Conservation (phyloP, 2,797 vertebrate species). For the Mionectes olivaceus region DNA sequence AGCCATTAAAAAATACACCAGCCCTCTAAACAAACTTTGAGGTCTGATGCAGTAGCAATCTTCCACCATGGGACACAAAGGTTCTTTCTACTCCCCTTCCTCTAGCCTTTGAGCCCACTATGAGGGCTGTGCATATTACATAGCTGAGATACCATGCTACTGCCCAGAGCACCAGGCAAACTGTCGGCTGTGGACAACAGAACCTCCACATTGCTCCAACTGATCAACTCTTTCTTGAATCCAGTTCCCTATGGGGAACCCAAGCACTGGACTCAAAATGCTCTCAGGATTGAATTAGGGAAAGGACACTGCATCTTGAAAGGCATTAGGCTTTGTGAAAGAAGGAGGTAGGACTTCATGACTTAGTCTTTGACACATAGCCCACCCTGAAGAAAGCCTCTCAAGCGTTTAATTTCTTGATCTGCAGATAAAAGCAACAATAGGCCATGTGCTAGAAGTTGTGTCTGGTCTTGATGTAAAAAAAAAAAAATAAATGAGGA, state of each 20-base stretch:
- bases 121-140: neutral
- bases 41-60: neutral
- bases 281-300: neutral
- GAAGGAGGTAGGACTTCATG: neutral
- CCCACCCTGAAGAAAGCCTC: neutral
- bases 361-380: neutral
- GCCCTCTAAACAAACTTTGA: neutral
- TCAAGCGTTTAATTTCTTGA: neutral
- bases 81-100: neutral
- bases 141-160: neutral
- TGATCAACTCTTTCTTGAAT: neutral
- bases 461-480: neutral
- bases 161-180: accelerated
- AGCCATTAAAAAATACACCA: neutral
- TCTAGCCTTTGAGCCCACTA: neutral
- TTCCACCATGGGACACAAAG: neutral
- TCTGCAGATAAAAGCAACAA: neutral
- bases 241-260: accelerated
- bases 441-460: neutral
- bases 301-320: neutral
- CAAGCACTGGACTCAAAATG: neutral
- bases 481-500: neutral
- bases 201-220: neutral
- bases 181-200: neutral
- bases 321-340: neutral